Base-by-base conservation (phyloP, 2,888 invertebrate genomes). In the Eupithecia vulgata region DNA sequence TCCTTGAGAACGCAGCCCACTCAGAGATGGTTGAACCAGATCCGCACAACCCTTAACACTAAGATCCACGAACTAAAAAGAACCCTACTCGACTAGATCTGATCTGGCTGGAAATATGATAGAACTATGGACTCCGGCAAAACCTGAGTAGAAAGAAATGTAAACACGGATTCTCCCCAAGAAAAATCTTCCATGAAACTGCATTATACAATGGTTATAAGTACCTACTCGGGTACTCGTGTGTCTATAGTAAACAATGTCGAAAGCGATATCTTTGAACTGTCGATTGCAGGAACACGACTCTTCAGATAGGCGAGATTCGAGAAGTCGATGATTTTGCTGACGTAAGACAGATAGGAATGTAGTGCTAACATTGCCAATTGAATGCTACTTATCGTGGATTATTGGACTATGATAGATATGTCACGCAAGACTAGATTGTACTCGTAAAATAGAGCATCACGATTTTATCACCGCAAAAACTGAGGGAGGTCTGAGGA, bases 261-360 rank as follows among this genome's bases (percentile, higher is more conserved):
- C 69, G 70, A 72, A 71, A 68, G 59, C n/a, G 71, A 76, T 76
- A 71, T n/a, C 42, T 21, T 12, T 61, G 59, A n/a, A 17, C 17
- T 34, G n/a, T 62, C 62, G 71, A 71, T 68, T 37, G 40, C 37
- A 48, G 74, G 45, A 72, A 71, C 48, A 52, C 70, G 68, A 75
- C 71, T 67, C 57, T 62, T 17, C 66, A 72, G 74, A 75, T 76
- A 78, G 72, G 40, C 68, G 30, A 73, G 69, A 75, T 71, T 70
- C n/a, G 62, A 64, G 35, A 64, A 57, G 52, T 72, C 67, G 64
- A 65, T 71, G 71, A 72, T 71, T 73, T 21, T 48, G 67, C 65
- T 75, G 74, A 69, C 72, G 75, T 67, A 75, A 78, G 21, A 40
- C 40, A 68, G 67, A 73, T 75, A 72, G 70, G 61, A 67, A 67